Conservation (phyloP, 2,113 vertebrate species). For the Cnemophilus loriae region DNA sequence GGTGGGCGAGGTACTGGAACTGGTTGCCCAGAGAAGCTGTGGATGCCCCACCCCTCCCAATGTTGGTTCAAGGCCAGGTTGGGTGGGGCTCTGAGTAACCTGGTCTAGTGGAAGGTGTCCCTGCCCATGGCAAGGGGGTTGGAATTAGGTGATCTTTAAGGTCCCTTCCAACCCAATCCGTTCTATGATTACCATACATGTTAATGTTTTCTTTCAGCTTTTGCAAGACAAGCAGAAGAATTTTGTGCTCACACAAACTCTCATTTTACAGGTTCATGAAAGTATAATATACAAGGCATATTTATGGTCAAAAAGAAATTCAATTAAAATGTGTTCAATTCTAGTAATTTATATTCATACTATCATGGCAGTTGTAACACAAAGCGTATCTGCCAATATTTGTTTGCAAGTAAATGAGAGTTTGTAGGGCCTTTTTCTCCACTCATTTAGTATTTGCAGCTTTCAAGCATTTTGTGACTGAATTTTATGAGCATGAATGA, state of each 20-base stretch:
- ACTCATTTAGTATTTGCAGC: not conserved
- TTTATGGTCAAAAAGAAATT: not conserved
- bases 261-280: not conserved
- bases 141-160: not conserved
- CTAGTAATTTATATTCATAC: not conserved
- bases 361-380: not conserved
- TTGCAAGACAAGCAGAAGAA: not conserved
- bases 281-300: not conserved
- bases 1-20: not conserved
- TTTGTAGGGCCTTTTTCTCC: not conserved
- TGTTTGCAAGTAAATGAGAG: not conserved
- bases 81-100: not conserved
- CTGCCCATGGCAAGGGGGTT: accelerated
- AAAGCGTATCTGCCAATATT: not conserved
- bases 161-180: not conserved
- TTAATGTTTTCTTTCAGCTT: not conserved
- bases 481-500: not conserved
- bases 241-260: not conserved
- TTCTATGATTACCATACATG: not conserved
- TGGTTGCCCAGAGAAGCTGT: too few species aligned
- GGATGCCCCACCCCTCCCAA: not conserved
- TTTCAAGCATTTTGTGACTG: constrained; percentile 1
- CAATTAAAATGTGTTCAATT: not conserved
- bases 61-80: not conserved
- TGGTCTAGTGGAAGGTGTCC: not conserved